Evolutionary conservation across 1,140 invertebrate species (phyloP).

Genomic region (Paramacrobiotus metropolitanus): DNA sequence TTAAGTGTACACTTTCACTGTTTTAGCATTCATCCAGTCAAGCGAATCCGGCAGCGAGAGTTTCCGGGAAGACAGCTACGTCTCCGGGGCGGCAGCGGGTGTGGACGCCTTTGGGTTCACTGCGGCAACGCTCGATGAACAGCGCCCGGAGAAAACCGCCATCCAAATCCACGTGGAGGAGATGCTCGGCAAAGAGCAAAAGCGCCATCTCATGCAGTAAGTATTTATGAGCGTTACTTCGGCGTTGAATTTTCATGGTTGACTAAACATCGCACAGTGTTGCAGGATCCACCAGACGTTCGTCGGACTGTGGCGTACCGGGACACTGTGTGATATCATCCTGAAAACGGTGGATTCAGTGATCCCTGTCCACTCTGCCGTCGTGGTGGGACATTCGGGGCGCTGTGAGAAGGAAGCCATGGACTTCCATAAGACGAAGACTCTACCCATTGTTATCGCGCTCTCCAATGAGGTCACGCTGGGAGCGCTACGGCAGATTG

Average conservation of each 20-base stretch:
- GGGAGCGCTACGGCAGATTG: background rate
- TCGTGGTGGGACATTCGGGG: background rate
- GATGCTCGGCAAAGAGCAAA: background rate
- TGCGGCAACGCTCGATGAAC: background rate
- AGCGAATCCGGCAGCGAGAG: background rate
- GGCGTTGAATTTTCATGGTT: background rate
- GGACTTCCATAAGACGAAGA: background rate
- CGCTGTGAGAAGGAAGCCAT: background rate
- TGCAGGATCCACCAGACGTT: constrained; percentile 2
- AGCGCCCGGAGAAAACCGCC: background rate
- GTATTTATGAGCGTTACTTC: background rate
- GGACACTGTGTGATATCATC: background rate
- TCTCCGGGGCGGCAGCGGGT: background rate
- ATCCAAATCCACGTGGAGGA: background rate
- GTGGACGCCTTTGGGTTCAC: background rate
- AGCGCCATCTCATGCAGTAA: background rate
- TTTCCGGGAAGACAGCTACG: background rate
- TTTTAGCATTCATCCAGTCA: background rate
- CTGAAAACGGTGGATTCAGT: background rate
- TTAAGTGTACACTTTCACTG: background rate
- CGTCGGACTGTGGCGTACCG: background rate
- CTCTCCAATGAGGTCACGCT: background rate
- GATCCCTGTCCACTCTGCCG: constrained; percentile 4
- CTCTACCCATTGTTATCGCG: background rate
- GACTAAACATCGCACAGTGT: background rate